Percentiles rank a stretch among this genome's conserved stretches.
phyloP scores from a whole-genome alignment of 2,113 vertebrate genomes.

The Vicugna pacos region DNA sequence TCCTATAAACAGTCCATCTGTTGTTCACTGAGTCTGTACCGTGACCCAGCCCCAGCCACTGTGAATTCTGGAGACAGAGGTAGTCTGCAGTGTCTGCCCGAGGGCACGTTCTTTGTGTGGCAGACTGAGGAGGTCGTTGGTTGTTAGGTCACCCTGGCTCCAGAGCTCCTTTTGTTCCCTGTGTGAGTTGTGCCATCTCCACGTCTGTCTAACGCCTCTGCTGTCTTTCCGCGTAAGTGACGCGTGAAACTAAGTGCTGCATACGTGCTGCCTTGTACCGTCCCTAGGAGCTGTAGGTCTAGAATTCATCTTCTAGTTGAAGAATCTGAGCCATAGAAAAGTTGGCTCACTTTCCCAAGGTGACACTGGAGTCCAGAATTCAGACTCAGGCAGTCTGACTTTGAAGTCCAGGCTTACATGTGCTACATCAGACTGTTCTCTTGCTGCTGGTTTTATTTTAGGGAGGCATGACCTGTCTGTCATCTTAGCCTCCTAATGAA shows the following conservation, averaged over 20 bases:
- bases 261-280: neutral
- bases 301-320: constrained; percentile 41
- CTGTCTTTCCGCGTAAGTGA: neutral
- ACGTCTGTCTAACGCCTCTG: neutral
- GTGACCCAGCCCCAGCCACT: neutral
- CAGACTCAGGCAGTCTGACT: neutral
- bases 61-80: neutral
- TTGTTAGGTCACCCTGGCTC: neutral
- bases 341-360: neutral
- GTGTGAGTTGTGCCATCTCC: neutral
- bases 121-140: neutral
- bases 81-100: neutral
- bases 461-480: constrained; percentile 78
- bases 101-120: neutral
- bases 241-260: neutral
- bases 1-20: neutral
- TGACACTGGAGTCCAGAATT: constrained; percentile 8
- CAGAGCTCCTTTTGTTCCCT: neutral
- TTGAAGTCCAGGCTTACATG: neutral
- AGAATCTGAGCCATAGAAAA: constrained; percentile 39
- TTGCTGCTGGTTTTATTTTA: constrained; percentile 77
- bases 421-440: constrained; percentile 45
- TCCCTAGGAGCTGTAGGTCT: neutral
- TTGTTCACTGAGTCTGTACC: neutral
- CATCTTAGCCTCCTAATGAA: constrained; percentile 78